Base-by-base conservation (phyloP, 1,140 invertebrate species). In the Pseudobourletiella spinata region DNA sequence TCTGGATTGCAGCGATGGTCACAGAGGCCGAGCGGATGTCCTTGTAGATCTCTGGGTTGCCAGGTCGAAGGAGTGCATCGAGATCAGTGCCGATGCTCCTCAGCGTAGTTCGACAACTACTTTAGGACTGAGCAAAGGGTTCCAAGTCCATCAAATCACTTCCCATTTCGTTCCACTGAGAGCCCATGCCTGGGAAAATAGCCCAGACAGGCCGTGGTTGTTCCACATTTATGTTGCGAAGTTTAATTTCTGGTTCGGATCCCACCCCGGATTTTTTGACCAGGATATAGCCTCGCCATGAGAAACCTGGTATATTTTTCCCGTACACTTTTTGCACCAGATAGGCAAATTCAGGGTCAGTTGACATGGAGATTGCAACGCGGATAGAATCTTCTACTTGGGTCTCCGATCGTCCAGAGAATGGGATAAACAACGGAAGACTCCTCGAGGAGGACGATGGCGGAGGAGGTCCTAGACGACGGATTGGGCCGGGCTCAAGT, bases 161-260 rank as follows among this genome's bases (percentile, higher is more conserved):
- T 2, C 83, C 92, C 93, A 98, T 98, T 62, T 89, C 90, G 44
- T 85, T 79, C 94, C 94, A 98, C 77, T 98, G 95, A 35, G 86
- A 86, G 6, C 95, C 95, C 93, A 98, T 97, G 35, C 95, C 95
- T 51, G 92, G 87, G 76, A 95, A 98, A 39, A 98, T 80, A 74
- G 84, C 95, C 89, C 92, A 98, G 25, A 98, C 75, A 1, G 91
- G 92, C 25, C 88, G 81, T 62, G 80, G 81, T 30, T 85, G 82
- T 42, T 68, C 65, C 4, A 26, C 50, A 52, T 28, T 26, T 3
- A 3, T 24, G 25, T 52, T 3, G 11, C 25, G 24, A n/a, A 14
- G 22, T 14, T 26, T 52, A n/a, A n/a, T n/a, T n/a, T n/a, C n/a
- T n/a, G n/a, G n/a, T 18, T 26, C 26, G 22, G 11, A 6, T 22